These are phyloP conservation scores for Muraenolepis orangiensis DNA, from an alignment of 2,797 vertebrate genomes.

Conservation along the genomic window DNA sequence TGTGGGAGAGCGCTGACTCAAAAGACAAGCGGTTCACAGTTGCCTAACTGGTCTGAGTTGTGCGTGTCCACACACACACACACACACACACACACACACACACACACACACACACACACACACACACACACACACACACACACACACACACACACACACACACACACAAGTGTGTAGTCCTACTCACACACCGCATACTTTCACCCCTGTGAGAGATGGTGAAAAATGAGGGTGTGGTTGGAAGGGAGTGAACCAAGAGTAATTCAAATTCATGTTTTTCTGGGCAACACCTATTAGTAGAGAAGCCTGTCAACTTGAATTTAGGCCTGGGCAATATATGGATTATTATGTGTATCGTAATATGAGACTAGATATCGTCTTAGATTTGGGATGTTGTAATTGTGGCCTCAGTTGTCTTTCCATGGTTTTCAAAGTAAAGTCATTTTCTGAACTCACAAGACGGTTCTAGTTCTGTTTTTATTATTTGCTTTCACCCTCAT, in stretches of 20 bases:
- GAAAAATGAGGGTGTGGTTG: conserved; percentile 53
- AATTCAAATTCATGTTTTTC: neutral
- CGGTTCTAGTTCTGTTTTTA: no score
- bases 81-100: no score
- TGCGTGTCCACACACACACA: conserved; percentile 19
- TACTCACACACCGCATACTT: conserved; percentile 48
- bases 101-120: no score
- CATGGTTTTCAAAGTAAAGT: no score
- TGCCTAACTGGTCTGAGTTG: conserved; percentile 48
- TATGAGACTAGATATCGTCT: no score
- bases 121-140: neutral
- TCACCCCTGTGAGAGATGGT: conserved; percentile 48
- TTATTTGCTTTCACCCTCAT: no score
- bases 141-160: neutral
- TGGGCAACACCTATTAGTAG: neutral
- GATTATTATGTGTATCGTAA: no score
- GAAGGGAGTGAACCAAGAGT: conserved; percentile 28
- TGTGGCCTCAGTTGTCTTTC: no score
- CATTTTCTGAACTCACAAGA: no score
- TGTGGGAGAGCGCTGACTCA: conserved; percentile 42
- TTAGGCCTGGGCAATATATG: no score
- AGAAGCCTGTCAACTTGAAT: neutral
- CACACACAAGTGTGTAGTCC: conserved; percentile 29
- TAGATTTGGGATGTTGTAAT: no score
- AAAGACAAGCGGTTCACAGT: conserved; percentile 60